Percentiles rank a stretch among this genome's conserved stretches.
phyloP scores from a whole-genome alignment of 1,140 invertebrate species.

The Drosophila tropicalis region DNA sequence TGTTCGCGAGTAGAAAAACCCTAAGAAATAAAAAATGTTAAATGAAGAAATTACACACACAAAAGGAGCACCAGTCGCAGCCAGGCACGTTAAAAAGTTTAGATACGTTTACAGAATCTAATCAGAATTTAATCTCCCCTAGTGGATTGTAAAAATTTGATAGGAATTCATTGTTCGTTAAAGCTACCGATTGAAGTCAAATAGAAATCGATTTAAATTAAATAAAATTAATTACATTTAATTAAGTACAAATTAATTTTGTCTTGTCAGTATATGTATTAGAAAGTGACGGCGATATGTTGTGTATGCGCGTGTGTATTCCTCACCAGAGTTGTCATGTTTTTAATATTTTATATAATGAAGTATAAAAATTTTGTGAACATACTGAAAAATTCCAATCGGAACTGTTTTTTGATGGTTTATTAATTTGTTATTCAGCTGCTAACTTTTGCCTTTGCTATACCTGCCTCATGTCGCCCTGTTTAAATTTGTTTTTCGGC shows the following conservation, averaged over 20 bases:
- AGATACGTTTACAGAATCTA: no score
- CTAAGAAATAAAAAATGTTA: no score
- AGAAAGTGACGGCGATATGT: constrained; percentile 17
- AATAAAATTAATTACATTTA: no score
- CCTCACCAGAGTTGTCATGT: constrained; percentile 57
- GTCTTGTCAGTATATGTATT: constrained; percentile 24
- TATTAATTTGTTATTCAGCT: background rate
- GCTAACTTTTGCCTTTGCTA: background rate
- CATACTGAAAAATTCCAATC: background rate
- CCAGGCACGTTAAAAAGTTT: no score
- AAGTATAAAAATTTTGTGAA: constrained; percentile 4
- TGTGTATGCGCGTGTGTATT: constrained; percentile 13
- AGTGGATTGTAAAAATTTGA: constrained; percentile 7
- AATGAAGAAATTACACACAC: no score
- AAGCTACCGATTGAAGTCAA: background rate
- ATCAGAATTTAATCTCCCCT: no score
- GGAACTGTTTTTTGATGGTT: background rate
- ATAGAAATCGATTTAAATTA: background rate
- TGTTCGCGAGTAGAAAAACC: no score
- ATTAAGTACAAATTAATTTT: background rate
- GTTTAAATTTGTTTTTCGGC: background rate
- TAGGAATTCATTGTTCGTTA: background rate
- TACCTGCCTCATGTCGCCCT: background rate
- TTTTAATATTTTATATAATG: constrained; percentile 63
- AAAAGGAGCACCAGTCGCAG: no score